Evolutionary conservation across 2,797 vertebrate species (phyloP), one percentile per base, ranked within the genome.

Genomic region (Eutrigla gurnardus): DNA sequence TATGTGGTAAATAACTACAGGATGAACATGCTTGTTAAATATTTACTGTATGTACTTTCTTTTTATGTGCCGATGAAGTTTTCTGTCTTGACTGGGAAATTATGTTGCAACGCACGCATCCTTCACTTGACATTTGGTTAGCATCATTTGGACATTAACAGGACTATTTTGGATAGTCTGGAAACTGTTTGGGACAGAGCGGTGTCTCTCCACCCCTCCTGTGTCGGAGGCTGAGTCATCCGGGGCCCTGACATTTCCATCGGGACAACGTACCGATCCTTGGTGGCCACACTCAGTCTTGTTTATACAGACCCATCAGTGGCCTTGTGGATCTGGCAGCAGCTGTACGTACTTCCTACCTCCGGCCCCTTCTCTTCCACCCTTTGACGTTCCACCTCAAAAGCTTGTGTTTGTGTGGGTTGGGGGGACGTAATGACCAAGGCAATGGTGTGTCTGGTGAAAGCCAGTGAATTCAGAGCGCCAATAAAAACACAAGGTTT

Each of bases 161-260:
- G 85, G 82, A 80, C 88, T 91, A 85, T 92, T 93, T 93, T 91
- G 77, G 90, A 91, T 90, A 80, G 92, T 94, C 91, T 94, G 89
- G 91, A 94, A 92, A 93, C 80, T 75, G 87, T 90, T 91, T 91
- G 83, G 88, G 88, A 91, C 80, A 78, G 78, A 80, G 71, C 57
- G 47, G 76, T 78, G 80, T 88, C 87, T 90, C 82, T 89, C 83
- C 80, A 47, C 77, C 76, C 72, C n/a, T 87, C 75, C 88, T 89
- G 74, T 77, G 77, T 90, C 79, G 77, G 79, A 89, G 81, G 75
- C 91, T 93, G 93, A 94, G 88, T 94, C 93, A 93, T 89, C 54
- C 63, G 39, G 66, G 83, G 85, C 85, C 91, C 93, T 25, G 90
- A 91, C 82, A 78, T 91, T 92, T 94, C 91, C 92, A 93, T 88